Evolutionary conservation across 2,797 vertebrate species (phyloP), one percentile per base, ranked within the genome.

Genomic region (Myotis daubentonii): DNA sequence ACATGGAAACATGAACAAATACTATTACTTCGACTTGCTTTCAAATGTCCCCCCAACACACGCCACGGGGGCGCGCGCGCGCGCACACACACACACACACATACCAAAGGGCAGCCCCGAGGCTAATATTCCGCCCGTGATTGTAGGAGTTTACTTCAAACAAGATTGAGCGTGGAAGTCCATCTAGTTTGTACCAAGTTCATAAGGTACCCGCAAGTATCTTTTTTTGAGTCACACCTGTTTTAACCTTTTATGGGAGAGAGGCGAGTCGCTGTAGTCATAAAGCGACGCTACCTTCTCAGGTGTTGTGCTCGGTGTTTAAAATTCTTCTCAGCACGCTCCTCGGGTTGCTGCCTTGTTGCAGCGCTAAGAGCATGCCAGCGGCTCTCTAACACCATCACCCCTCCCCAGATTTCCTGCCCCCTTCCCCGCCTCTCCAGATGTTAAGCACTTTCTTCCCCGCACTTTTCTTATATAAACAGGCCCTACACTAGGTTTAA

Each of bases 291-390:
- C 41, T 47, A 19, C 76, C 38, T 66, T 91, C 25, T 60, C 57
- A 6, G 2, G 7, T 8, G 22, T 62, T 38, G 23, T 33, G 55
- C 25, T 75, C 25, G 13, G 12, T 44, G 28, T 75, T 87, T 5
- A 2, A 11, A 74, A 95, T 65, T 92, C 23, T 87, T 23, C 74
- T 74, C 55, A 2, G 6, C 19, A 33, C 4, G 68, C 47, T 94
- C 89, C 76, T 91, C 89, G 75, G 93, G 94, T 94, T 92, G 91
- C 75, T 93, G 84, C 23, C 38, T 38, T 57, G 20, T 38, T 84
- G 81, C 49, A 44, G 53, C 19, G 19, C 41, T 86, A 60, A 47
- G 17, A 70, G 47, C 33, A 65, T 0, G 9, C 23, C 23, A 25
- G 53, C 0, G 6, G 55, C 44, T 78, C 28, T 47, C 47, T 23